These are phyloP conservation scores for Bagarius yarrelli DNA, from an alignment of 2,113 vertebrate genomes.

Conservation along the genomic window DNA sequence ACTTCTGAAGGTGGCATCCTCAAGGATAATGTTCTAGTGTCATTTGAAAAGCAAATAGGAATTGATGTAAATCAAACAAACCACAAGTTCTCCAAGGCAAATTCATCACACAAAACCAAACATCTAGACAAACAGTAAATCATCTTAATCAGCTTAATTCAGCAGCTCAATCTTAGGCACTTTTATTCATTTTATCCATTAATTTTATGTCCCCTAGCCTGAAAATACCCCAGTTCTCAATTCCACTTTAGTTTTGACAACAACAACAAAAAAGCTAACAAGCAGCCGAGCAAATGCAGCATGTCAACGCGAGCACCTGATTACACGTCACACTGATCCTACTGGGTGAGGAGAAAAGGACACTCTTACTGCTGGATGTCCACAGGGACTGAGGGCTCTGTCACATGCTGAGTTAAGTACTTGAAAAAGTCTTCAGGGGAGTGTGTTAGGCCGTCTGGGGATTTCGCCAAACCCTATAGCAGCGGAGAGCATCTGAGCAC, in stretches of 20 bases:
- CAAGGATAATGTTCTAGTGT: no score
- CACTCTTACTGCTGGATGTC: slow-evolving; percentile 35
- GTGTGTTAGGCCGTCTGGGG: slow-evolving; percentile 25
- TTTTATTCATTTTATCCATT: no score
- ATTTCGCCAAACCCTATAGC: slow-evolving; percentile 43
- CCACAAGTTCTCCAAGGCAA: no score
- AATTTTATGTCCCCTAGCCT: no score
- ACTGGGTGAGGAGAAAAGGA: not conserved
- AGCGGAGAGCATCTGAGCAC: slow-evolving; percentile 35
- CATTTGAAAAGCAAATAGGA: no score
- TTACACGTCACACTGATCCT: slow-evolving; percentile 10
- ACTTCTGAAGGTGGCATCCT: no score
- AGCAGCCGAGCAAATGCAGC: slow-evolving; percentile 20
- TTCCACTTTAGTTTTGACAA: not conserved
- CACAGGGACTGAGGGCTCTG: slow-evolving; percentile 39
- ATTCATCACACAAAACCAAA: no score
- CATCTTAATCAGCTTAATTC: no score
- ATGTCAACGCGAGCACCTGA: slow-evolving; percentile 6
- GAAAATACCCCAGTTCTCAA: not conserved
- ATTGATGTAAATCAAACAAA: no score
- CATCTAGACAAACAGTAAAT: no score
- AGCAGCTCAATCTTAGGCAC: no score
- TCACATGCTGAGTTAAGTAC: slow-evolving; percentile 47
- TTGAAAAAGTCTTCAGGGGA: slow-evolving; percentile 50
- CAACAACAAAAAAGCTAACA: slow-evolving; percentile 8